These are phyloP conservation scores for Patagioenas fasciata DNA, from an alignment of 2,113 vertebrate species.

Conservation along the genomic window DNA sequence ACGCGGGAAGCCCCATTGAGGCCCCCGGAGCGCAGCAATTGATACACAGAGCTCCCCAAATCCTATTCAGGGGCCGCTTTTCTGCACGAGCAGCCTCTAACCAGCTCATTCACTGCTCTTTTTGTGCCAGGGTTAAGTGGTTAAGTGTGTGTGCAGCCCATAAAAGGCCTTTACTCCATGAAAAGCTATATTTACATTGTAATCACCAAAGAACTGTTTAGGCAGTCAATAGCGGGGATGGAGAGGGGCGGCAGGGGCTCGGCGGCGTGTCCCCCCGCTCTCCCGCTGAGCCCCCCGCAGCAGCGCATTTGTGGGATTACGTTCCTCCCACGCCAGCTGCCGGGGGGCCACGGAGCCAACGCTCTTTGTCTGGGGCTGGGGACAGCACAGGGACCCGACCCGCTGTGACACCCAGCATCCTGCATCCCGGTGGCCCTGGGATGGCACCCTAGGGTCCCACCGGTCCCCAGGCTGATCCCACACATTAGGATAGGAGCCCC, in stretches of 20 bases:
- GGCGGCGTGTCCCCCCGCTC: not conserved
- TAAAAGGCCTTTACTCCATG: conserved; percentile 76
- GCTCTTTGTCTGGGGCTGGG: conserved; percentile 11
- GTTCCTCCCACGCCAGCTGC: conserved; percentile 66
- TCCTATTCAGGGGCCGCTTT: conserved; percentile 73
- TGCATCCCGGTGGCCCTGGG: not conserved
- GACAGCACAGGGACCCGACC: not conserved
- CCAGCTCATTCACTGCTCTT: conserved; percentile 77
- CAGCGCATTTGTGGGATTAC: conserved; percentile 67
- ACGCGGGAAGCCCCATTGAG: conserved; percentile 71
- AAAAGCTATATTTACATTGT: conserved; percentile 79
- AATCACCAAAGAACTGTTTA: conserved; percentile 73
- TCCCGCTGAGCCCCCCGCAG: not conserved
- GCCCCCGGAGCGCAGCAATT: conserved; percentile 74
- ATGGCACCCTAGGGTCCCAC: rapidly evolving
- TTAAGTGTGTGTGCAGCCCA: conserved; percentile 77
- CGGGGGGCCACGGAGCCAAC: not conserved
- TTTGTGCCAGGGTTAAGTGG: conserved; percentile 82
- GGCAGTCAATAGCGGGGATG: conserved; percentile 52
- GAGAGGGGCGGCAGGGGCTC: conserved; percentile 20
- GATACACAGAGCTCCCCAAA: conserved; percentile 80
- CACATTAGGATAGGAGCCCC: too few relatives aligned
- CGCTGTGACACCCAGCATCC: not conserved
- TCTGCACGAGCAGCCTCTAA: conserved; percentile 77
- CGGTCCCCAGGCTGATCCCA: rapidly evolving